Base-by-base conservation (phyloP, 2,797 vertebrate genomes). In the Notolabrus celidotus region DNA sequence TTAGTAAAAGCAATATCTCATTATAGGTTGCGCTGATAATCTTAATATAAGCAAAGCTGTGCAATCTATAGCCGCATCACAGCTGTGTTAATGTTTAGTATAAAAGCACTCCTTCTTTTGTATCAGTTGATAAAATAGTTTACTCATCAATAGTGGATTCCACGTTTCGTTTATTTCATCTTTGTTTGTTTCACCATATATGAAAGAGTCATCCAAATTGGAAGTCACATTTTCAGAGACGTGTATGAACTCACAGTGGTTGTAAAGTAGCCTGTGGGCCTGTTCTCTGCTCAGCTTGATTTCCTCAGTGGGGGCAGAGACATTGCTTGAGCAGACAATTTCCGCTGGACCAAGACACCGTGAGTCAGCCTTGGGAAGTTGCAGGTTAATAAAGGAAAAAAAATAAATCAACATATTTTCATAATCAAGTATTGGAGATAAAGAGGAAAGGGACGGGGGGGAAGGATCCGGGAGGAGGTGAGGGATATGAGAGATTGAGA, bases 321-420 rank as follows among this genome's bases (percentile, higher is more conserved):
- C 72, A 73, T 25, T 61, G 75, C 76, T 75, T 14, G 41, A 84
- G 45, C 70, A 81, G 82, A 83, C 83, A 71, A 69, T 80, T 79
- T 89, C 80, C 88, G 84, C 72, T 77, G 71, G 86, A 85, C 82
- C 57, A 22, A 62, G 77, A 77, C 77, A 38, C 74, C 22, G 47
- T 39, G 74, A 85, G 55, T 82, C 49, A 78, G 77, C 42, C 68
- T 29, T 34, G 25, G 74, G 65, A 74, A 60, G 74, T 80, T 82
- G 80, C 86, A 89, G 87, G 88, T 89, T 69, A 36, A 51, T 70
- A 61, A 61, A 66, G 34, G 15, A 23, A 31, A 47, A 58, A 78
- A 67, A 66, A 15, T 58, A 70, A 79, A 86, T 71, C 16, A 19
- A 77, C 84, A 85, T 71, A 82, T 87, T 87, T 86, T 86, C 79